These are phyloP conservation scores for sheep (Ovis aries) DNA, from an alignment of 2,113 vertebrate species.

Conservation along the genomic window DNA sequence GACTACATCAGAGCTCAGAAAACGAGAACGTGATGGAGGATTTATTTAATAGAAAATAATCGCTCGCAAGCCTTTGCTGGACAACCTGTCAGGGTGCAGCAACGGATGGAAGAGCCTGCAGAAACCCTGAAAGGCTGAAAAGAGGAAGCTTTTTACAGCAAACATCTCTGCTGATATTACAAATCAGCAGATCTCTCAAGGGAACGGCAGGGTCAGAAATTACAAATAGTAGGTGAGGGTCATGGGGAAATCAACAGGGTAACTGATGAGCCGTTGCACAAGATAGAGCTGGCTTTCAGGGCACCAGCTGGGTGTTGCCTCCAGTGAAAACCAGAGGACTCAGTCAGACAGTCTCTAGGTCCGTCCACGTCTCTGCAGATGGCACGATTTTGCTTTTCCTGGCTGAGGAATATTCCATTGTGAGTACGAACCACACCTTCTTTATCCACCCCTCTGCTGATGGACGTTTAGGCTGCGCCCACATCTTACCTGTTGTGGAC, in stretches of 20 bases:
- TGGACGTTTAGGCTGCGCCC: not conserved
- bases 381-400: not conserved
- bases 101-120: too few relatives aligned
- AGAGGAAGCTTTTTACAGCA: not conserved
- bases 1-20: too few relatives aligned
- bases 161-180: not conserved
- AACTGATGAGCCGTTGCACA: fast-evolving
- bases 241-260: fast-evolving
- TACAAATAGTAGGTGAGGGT: fast-evolving
- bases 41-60: not conserved
- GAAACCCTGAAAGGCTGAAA: not conserved
- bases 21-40: fast-evolving
- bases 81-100: not conserved
- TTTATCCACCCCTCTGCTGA: not conserved
- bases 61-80: not conserved
- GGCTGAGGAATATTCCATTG: not conserved
- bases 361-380: not conserved
- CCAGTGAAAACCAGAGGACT: not conserved
- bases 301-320: not conserved
- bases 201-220: not conserved
- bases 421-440: fast-evolving
- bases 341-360: not conserved
- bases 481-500: not conserved
- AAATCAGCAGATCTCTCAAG: not conserved
- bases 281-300: fast-evolving